A percentile compares a stretch with the other conserved stretches of the same genome.
These are phyloP conservation scores for Tholera decimalis DNA, from an alignment of 2,888 invertebrate species.

Conservation along the genomic window DNA sequence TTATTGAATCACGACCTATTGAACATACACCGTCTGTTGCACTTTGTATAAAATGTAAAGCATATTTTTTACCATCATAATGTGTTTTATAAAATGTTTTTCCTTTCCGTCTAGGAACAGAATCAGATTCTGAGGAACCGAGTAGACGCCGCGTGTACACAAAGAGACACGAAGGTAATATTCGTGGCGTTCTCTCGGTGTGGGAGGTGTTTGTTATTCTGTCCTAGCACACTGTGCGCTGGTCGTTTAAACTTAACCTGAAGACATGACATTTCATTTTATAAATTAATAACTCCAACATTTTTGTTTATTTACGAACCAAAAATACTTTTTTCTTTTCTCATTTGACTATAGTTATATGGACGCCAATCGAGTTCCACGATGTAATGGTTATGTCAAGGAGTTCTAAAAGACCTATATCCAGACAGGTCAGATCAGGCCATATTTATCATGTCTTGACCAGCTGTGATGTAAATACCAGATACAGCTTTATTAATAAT, in stretches of 20 bases:
- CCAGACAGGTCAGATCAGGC: slow-evolving; percentile 28
- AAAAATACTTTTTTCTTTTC: slow-evolving; percentile 34
- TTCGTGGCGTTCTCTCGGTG: slow-evolving; percentile 67
- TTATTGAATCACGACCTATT: slow-evolving; percentile 50
- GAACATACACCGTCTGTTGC: slow-evolving; percentile 74
- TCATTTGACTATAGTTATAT: slow-evolving; percentile 63
- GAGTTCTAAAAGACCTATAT: slow-evolving; percentile 8
- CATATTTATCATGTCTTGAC: slow-evolving; percentile 56
- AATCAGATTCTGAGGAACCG: slow-evolving; percentile 67
- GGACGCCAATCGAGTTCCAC: slow-evolving; percentile 27
- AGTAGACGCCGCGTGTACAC: slow-evolving; percentile 78
- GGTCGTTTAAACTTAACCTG: slow-evolving; percentile 50
- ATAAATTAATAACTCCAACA: slow-evolving; percentile 47
- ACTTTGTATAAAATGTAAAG: slow-evolving; percentile 87
- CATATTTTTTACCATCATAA: slow-evolving; percentile 69
- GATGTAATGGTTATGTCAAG: slow-evolving; percentile 17
- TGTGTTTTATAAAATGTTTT: slow-evolving; percentile 65
- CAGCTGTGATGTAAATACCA: slow-evolving; percentile 56
- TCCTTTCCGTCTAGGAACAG: slow-evolving; percentile 82
- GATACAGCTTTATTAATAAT: slow-evolving; percentile 65
- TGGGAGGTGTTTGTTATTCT: slow-evolving; percentile 72
- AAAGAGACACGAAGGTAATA: slow-evolving; percentile 86
- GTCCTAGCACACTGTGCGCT: slow-evolving; percentile 56
- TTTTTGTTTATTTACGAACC: slow-evolving; percentile 55
- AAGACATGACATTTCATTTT: slow-evolving; percentile 60